phyloP scores from a whole-genome alignment of 2,797 vertebrate species.

The Phyllotis vaccarum region DNA sequence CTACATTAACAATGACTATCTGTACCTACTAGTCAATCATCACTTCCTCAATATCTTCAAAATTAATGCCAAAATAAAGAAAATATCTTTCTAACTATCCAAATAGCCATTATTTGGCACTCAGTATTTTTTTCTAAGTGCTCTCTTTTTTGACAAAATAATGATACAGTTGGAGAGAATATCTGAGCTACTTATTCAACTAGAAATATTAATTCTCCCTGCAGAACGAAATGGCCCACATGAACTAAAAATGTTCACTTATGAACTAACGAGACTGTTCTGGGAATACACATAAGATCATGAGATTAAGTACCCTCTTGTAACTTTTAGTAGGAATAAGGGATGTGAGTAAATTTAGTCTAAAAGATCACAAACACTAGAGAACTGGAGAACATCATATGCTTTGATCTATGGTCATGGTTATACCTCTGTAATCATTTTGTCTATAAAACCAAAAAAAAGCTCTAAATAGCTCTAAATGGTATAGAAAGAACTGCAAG shows the following conservation, averaged over 20 bases:
- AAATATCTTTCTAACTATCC: background rate
- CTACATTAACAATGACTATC: background rate
- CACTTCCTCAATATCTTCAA: constrained; percentile 31
- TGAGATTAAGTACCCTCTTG: background rate
- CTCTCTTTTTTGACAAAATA: constrained; percentile 9
- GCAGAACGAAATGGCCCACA: background rate
- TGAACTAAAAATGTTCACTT: background rate
- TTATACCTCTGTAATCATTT: background rate
- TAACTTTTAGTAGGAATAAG: background rate
- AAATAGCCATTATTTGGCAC: background rate
- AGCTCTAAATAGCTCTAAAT: background rate
- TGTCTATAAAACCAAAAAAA: background rate
- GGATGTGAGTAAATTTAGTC: background rate
- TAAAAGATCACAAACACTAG: background rate
- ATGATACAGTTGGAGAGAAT: background rate
- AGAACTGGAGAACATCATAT: background rate
- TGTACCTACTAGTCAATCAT: background rate
- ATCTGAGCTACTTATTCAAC: background rate
- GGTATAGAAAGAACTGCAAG: background rate
- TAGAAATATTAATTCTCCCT: background rate
- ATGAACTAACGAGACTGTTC: background rate
- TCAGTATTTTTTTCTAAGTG: background rate
- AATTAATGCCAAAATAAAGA: background rate
- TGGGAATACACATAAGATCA: background rate
- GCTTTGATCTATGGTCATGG: background rate